Conservation (phyloP, 2,888 invertebrate species). For the Microplitis deprimator region DNA sequence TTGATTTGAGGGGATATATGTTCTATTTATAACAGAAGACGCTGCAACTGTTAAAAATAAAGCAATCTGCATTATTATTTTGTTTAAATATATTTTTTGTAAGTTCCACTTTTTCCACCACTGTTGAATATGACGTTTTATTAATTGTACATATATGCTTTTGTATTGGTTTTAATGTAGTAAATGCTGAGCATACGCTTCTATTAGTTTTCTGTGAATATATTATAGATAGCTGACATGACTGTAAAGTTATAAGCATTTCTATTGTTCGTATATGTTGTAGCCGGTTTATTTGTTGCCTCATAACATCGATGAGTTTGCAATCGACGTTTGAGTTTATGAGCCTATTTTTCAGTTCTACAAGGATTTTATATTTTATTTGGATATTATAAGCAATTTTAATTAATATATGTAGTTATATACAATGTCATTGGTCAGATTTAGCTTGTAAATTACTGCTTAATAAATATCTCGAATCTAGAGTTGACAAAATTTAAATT, state of each 20-base stretch:
- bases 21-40: constrained; percentile 46
- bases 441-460: too few species aligned
- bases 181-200: constrained; percentile 11
- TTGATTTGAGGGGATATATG: constrained; percentile 68
- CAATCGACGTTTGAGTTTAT: constrained; percentile 46
- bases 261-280: constrained; percentile 67
- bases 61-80: constrained; percentile 51
- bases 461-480: background rate
- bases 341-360: constrained; percentile 17
- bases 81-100: constrained; percentile 51
- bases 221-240: constrained; percentile 21
- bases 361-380: constrained; percentile 50
- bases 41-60: constrained; percentile 21
- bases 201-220: background rate
- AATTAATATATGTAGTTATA: constrained; percentile 44
- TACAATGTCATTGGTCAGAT: constrained; percentile 54
- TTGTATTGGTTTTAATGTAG: constrained; percentile 42
- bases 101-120: constrained; percentile 52
- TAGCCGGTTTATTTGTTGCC: constrained; percentile 57
- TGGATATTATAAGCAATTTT: constrained; percentile 44
- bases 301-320: constrained; percentile 50
- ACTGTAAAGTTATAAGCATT: constrained; percentile 47
- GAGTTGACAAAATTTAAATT: constrained; percentile 30
- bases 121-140: constrained; percentile 50
- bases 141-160: constrained; percentile 45